Conservation (phyloP, 2,888 invertebrate species). For the Meloe dianella region DNA sequence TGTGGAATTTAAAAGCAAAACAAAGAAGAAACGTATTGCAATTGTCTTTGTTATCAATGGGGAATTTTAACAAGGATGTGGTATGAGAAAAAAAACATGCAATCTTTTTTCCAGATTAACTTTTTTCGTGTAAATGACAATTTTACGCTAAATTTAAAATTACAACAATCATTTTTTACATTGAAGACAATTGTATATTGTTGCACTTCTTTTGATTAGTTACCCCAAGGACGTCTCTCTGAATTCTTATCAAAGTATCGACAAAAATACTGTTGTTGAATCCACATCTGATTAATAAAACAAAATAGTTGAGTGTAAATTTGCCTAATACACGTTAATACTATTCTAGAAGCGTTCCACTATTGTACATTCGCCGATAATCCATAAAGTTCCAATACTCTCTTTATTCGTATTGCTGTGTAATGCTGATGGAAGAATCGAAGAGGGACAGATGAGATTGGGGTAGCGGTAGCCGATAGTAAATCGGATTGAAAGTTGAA, state of each 20-base stretch:
- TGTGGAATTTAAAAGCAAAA: slow-evolving; percentile 12
- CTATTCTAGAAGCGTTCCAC: background rate
- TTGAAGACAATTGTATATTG: background rate
- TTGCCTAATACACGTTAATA: background rate
- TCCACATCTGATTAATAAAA: background rate
- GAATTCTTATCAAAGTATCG: too few species aligned
- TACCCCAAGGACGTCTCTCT: too few species aligned
- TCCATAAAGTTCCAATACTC: background rate
- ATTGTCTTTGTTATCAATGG: slow-evolving; percentile 16
- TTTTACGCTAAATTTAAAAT: slow-evolving; percentile 14
- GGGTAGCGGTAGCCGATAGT: background rate
- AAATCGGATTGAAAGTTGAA: slow-evolving; percentile 31
- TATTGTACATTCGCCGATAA: background rate
- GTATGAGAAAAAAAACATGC: background rate
- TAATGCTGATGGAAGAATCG: background rate
- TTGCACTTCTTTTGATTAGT: background rate
- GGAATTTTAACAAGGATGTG: background rate
- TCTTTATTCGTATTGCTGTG: background rate
- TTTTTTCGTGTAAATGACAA: background rate
- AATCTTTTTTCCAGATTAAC: background rate
- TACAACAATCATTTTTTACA: background rate
- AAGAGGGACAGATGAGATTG: slow-evolving; percentile 3
- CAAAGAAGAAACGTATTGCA: background rate
- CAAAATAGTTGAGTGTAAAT: background rate
- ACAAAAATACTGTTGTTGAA: background rate